Conservation (phyloP, 2,888 invertebrate species). For the Mantis religiosa region DNA sequence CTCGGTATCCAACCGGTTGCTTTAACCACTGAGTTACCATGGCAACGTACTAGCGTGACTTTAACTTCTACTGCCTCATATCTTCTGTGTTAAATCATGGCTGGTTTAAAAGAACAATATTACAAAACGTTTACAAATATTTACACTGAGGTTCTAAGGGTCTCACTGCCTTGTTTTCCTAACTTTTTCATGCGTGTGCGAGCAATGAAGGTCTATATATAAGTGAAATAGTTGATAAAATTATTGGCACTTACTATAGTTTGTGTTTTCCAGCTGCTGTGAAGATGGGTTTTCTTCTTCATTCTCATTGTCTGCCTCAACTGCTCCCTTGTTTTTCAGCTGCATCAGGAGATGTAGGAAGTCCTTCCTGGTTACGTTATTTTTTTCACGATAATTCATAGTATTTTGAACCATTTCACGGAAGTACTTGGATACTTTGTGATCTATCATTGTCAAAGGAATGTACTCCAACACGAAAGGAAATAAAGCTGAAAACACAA, state of each 20-base stretch:
- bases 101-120: too few species aligned
- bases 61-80: too few species aligned
- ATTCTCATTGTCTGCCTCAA: background rate
- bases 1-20: too few species aligned
- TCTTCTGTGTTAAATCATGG: too few species aligned
- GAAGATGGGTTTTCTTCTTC: background rate
- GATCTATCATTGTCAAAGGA: background rate
- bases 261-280: background rate
- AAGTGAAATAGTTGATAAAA: background rate
- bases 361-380: background rate
- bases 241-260: background rate
- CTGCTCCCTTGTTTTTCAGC: conserved; percentile 25
- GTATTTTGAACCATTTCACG: conserved; percentile 41
- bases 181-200: too few species aligned
- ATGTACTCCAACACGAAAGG: background rate
- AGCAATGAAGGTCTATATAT: background rate
- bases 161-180: too few species aligned
- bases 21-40: too few species aligned
- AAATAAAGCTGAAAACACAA: conserved; percentile 34
- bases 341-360: background rate
- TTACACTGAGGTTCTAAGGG: too few species aligned
- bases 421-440: conserved; percentile 38
- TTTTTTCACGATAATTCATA: background rate
- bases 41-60: too few species aligned
- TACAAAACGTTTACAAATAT: too few species aligned